A percentile compares a stretch with the other conserved stretches of the same genome.
phyloP scores from a whole-genome alignment of 2,888 invertebrate genomes.

The Caradrina clavipalpis region DNA sequence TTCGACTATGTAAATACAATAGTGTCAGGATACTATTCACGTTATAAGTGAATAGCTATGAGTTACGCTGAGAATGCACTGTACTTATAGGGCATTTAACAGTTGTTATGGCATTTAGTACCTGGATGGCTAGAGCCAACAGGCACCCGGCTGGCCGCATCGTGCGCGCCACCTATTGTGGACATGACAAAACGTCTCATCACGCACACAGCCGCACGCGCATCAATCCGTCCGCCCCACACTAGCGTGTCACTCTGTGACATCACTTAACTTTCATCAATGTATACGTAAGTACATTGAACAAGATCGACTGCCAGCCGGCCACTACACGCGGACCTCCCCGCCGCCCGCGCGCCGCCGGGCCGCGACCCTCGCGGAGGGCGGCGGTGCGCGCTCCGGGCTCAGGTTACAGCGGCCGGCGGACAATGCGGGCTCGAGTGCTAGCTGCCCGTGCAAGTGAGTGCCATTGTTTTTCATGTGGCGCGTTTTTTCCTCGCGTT shows the following conservation, averaged over 20 bases:
- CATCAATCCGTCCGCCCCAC: slow-evolving; percentile 66
- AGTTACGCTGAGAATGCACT: slow-evolving; percentile 10
- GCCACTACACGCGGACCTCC: slow-evolving; percentile 42
- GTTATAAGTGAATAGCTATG: neutral
- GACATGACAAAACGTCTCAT: slow-evolving; percentile 47
- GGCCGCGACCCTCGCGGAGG: slow-evolving; percentile 13
- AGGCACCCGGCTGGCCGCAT: slow-evolving; percentile 1
- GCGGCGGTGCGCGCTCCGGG: slow-evolving; percentile 34
- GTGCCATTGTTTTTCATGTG: slow-evolving; percentile 87
- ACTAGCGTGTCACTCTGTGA: slow-evolving; percentile 64
- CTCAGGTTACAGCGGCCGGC: slow-evolving; percentile 64
- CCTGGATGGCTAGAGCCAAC: neutral
- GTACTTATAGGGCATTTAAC: slow-evolving; percentile 5
- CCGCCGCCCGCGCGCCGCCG: slow-evolving; percentile 31
- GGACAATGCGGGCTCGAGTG: slow-evolving; percentile 75
- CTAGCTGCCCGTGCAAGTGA: slow-evolving; percentile 76
- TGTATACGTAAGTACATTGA: slow-evolving; percentile 62
- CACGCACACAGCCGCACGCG: slow-evolving; percentile 69
- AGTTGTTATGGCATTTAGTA: neutral
- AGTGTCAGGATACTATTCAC: neutral
- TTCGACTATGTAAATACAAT: no score
- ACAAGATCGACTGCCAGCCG: slow-evolving; percentile 47
- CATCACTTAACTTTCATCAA: slow-evolving; percentile 69
- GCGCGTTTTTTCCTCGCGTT: slow-evolving; percentile 78
- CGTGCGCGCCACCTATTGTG: slow-evolving; percentile 68